phyloP scores from a whole-genome alignment of 2,888 invertebrate species.

The Agrotis segetum region DNA sequence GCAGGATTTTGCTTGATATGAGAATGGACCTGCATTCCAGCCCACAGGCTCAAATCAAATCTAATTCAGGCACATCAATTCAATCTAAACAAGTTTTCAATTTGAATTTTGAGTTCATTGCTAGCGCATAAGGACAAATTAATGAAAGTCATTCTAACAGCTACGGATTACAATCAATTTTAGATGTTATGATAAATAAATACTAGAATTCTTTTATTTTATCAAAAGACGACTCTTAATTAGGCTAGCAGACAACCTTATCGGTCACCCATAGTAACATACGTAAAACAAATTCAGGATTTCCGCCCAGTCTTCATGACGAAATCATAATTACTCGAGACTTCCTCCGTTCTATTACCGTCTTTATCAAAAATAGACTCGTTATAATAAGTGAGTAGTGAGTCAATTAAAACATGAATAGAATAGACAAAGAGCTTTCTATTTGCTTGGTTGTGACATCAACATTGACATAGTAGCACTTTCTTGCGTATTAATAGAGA shows the following conservation, averaged over 20 bases:
- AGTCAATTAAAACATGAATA: slow-evolving; percentile 71
- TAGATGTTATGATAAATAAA: slow-evolving; percentile 13
- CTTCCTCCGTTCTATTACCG: slow-evolving; percentile 17
- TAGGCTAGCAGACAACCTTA: slow-evolving; percentile 33
- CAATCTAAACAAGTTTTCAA: neutral
- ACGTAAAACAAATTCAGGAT: neutral
- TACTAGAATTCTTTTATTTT: neutral
- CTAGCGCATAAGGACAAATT: neutral
- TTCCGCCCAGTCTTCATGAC: slow-evolving; percentile 1
- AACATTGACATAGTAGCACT: slow-evolving; percentile 85
- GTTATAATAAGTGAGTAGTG: slow-evolving; percentile 52
- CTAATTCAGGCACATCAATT: too few species aligned
- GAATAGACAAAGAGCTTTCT: slow-evolving; percentile 65
- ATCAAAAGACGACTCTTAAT: slow-evolving; percentile 8
- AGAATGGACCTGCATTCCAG: too few species aligned
- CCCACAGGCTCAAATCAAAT: too few species aligned
- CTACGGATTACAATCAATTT: neutral
- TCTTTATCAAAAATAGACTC: slow-evolving; percentile 43
- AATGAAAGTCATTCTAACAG: neutral
- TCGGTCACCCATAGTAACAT: slow-evolving; percentile 7
- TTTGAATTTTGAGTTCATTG: slow-evolving; percentile 1
- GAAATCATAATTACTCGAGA: slow-evolving; percentile 17
- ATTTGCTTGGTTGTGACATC: slow-evolving; percentile 72
- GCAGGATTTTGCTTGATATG: too few species aligned
- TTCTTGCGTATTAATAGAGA: slow-evolving; percentile 76